Evolutionary conservation across 2,113 vertebrate species (phyloP).

Genomic region (Tricholaema leucomelas): DNA sequence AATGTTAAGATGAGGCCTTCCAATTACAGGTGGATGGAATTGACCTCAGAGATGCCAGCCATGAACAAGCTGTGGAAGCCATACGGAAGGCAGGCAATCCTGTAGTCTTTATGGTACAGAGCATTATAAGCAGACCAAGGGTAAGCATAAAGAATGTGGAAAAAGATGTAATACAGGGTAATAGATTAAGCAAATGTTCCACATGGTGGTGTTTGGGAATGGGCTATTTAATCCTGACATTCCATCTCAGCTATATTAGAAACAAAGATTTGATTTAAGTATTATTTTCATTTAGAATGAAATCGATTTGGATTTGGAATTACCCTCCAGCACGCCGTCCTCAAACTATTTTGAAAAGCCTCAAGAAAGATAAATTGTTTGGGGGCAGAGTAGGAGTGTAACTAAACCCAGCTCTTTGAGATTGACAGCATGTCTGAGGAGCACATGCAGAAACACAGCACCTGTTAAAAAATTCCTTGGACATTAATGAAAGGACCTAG

Average conservation of each 20-base stretch:
- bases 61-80: constrained; percentile 97
- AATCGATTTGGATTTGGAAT: constrained; percentile 55
- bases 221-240: constrained; percentile 44
- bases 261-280: constrained; percentile 50
- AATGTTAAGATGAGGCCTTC: constrained; percentile 78
- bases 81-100: constrained; percentile 95
- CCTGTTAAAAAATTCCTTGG: constrained; percentile 44
- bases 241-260: constrained; percentile 25
- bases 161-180: constrained; percentile 33
- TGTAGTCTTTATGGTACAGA: constrained; percentile 95
- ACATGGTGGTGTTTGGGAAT: constrained; percentile 39
- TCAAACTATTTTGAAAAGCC: constrained; percentile 61
- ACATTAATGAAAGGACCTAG: neutral
- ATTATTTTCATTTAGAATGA: constrained; percentile 56
- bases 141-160: constrained; percentile 79
- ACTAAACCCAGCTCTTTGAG: constrained; percentile 30
- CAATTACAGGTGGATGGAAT: constrained; percentile 92
- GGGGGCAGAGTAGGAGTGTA: constrained; percentile 39
- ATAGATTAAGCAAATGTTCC: constrained; percentile 32
- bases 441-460: constrained; percentile 51
- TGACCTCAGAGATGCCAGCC: constrained; percentile 95
- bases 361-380: constrained; percentile 53
- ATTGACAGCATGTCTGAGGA: constrained; percentile 37
- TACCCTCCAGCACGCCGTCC: constrained; percentile 19
- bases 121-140: constrained; percentile 89